Base-by-base conservation (phyloP, 2,888 invertebrate species). In the Nymphalis c-album region DNA sequence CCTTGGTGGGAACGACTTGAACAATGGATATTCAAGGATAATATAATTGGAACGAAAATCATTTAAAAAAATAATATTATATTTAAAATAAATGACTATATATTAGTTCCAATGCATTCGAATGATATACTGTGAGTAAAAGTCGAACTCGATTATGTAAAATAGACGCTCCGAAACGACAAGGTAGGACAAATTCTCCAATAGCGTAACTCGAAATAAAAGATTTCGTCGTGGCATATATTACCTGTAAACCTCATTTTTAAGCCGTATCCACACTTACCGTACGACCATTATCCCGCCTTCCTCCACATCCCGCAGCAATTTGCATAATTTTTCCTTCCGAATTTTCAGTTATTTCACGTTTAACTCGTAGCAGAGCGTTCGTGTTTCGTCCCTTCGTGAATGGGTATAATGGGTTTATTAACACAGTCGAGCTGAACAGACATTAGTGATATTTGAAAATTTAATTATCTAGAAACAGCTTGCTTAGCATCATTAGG, bases 301-400 rank as follows among this genome's bases (percentile, higher is more conserved):
- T 66, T 60, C 69, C 71, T 64, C 70, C 60, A 65, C 71, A 70
- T 74, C 74, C 66, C 53, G 66, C 64, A 69, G 55, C 71, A 51
- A 75, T 78, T 77, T 75, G 73, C 78, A 77, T 78, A 78, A 77
- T 77, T 77, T 76, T 77, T 75, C 75, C 75, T 60, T 71, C 69
- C 71, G 63, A 70, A 75, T 72, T 74, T 75, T 72, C 74, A 73
- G 73, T 74, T 74, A 76, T 74, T 71, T 64, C 58, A 68, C 71
- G 70, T 71, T 71, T 64, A 74, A 71, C 62, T 67, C 66, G 50
- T 63, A 64, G 57, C 62, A 60, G 67, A 69, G 57, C 60, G 67
- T 67, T 60, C 65, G 40, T 70, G 71, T 72, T 69, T 67, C 63
- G 70, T 70, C 71, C 69, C 66, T 63, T 62, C 70, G 63, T 35